These are phyloP conservation scores for Athripsodes cinereus DNA, from an alignment of 2,888 invertebrate genomes.

Conservation along the genomic window DNA sequence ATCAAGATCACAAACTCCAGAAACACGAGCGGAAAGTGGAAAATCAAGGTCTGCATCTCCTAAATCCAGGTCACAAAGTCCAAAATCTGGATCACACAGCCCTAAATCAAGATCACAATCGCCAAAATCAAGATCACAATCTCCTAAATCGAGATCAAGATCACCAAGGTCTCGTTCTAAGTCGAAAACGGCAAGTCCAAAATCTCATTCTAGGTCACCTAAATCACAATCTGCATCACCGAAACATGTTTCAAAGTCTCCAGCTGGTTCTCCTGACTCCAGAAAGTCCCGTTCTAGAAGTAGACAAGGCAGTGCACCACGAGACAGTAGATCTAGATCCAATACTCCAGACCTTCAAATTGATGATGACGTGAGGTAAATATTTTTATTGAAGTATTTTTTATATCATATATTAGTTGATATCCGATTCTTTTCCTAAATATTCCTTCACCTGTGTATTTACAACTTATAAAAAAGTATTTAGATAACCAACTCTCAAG, in stretches of 20 bases:
- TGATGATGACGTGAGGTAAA: slow-evolving; percentile 36
- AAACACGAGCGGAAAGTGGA: slow-evolving; percentile 30
- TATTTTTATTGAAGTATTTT: no score
- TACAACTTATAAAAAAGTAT: no score
- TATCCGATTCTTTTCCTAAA: no score
- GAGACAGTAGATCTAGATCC: slow-evolving; percentile 41
- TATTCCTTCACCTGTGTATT: no score
- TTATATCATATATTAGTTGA: no score
- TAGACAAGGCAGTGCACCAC: slow-evolving; percentile 28
- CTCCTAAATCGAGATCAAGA: slow-evolving; percentile 27
- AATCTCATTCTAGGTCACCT: slow-evolving; percentile 9
- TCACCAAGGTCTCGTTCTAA: slow-evolving; percentile 23
- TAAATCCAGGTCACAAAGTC: slow-evolving; percentile 35
- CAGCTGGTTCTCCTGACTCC: slow-evolving; percentile 30
- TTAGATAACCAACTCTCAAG: no score
- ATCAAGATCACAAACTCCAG: slow-evolving; percentile 34
- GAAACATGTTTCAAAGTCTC: slow-evolving; percentile 26
- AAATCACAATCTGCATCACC: slow-evolving; percentile 21
- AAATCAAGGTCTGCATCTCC: slow-evolving; percentile 35
- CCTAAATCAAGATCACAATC: slow-evolving; percentile 12
- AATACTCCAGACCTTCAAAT: slow-evolving; percentile 50
- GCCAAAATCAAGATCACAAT: slow-evolving; percentile 15
- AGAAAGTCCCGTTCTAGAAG: slow-evolving; percentile 41
- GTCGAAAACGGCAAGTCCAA: slow-evolving; percentile 24
- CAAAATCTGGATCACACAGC: slow-evolving; percentile 11